Conservation (phyloP, 2,113 vertebrate species). For the Clarias gariepinus region DNA sequence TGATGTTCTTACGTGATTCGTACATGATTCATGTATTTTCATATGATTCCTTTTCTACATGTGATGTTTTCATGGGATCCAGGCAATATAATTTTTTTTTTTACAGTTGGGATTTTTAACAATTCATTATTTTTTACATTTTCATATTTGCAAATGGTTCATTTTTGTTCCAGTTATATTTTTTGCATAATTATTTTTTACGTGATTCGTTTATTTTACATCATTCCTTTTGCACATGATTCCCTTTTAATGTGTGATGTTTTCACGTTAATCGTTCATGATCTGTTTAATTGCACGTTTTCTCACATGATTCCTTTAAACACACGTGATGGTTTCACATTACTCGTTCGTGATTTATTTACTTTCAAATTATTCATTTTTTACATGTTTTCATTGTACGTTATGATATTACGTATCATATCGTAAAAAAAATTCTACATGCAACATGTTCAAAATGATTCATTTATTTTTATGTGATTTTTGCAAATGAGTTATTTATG, state of each 20-base stretch:
- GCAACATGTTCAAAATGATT: no score
- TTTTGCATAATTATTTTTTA: not conserved
- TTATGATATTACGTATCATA: no score
- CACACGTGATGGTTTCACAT: not conserved
- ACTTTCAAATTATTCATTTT: not conserved
- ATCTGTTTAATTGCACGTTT: not conserved
- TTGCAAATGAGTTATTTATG: no score
- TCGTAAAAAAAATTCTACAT: no score
- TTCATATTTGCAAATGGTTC: not conserved
- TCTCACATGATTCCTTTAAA: no score
- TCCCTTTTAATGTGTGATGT: not conserved
- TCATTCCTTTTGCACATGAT: not conserved
- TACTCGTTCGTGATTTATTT: not conserved
- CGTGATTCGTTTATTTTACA: not conserved
- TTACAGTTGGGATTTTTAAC: not conserved
- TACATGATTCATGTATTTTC: not conserved
- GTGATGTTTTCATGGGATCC: no score
- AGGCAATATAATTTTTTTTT: no score
- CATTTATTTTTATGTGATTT: no score
- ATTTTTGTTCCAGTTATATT: not conserved
- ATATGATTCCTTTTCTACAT: not conserved
- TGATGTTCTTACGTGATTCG: not conserved
- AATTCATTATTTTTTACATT: not conserved
- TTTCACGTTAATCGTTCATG: not conserved
- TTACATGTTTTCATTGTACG: no score